Percentiles rank a stretch among this genome's conserved stretches.
phyloP scores from a whole-genome alignment of 2,888 invertebrate genomes.

The Noctua fimbriata region DNA sequence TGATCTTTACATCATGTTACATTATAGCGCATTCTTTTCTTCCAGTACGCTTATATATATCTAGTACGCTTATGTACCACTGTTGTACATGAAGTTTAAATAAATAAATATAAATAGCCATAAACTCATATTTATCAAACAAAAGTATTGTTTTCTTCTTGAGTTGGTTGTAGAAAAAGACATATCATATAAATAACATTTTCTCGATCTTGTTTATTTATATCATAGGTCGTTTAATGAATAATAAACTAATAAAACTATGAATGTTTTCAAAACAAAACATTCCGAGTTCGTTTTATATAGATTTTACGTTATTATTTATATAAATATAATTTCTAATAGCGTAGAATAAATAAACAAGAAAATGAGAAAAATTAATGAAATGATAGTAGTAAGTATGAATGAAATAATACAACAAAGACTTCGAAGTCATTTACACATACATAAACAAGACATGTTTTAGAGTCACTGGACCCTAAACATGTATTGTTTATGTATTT shows the following conservation, averaged over 20 bases:
- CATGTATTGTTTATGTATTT: neutral
- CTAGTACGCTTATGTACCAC: neutral
- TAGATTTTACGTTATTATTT: neutral
- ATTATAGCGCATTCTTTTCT: no score
- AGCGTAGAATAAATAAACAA: neutral
- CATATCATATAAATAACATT: no score
- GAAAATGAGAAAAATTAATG: neutral
- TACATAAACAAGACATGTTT: no score
- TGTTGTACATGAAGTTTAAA: neutral
- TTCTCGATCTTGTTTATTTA: neutral
- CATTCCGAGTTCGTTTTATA: neutral
- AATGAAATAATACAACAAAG: neutral
- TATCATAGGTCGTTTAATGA: neutral
- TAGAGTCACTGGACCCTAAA: no score
- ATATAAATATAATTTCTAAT: neutral
- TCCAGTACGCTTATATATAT: no score
- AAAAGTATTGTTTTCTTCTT: neutral
- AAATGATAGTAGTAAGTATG: neutral
- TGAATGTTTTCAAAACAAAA: neutral
- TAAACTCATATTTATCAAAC: slow-evolving; percentile 10
- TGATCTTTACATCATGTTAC: neutral
- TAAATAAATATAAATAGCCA: neutral
- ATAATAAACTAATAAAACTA: neutral
- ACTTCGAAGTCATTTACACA: neutral
- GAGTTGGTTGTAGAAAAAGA: neutral